These are phyloP conservation scores for Agrilus planipennis DNA, from an alignment of 1,140 invertebrate genomes.

Conservation along the genomic window DNA sequence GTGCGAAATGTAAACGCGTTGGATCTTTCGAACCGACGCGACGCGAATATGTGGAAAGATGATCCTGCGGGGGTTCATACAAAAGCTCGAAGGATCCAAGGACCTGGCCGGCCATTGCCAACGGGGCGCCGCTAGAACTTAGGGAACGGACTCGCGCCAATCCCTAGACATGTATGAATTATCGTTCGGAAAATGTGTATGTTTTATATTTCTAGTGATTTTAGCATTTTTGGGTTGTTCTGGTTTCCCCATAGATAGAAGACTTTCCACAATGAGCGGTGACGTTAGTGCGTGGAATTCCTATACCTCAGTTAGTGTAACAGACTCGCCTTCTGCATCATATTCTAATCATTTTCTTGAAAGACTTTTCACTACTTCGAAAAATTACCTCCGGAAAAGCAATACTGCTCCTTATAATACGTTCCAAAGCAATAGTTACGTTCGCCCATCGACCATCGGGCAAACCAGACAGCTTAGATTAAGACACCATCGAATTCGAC, in stretches of 20 bases:
- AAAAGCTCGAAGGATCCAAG: conserved; percentile 12
- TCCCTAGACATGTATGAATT: conserved; percentile 32
- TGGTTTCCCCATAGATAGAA: conserved; percentile 32
- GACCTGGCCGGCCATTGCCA: conserved; percentile 20
- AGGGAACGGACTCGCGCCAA: conserved; percentile 11
- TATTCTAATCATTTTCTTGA: conserved; percentile 9
- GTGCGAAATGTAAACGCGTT: no score
- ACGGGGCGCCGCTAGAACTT: conserved; percentile 12
- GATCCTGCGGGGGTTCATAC: conserved; percentile 14
- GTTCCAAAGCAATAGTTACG: conserved; percentile 1
- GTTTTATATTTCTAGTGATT: conserved; percentile 32
- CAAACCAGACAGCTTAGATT: conserved; percentile 5
- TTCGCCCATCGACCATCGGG: neutral
- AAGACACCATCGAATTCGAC: neutral
- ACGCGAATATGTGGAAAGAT: conserved; percentile 18
- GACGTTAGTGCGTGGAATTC: conserved; percentile 22
- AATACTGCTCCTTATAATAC: neutral
- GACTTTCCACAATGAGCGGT: conserved; percentile 23
- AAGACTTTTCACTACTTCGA: neutral
- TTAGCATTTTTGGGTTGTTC: conserved; percentile 32
- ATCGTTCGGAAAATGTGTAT: conserved; percentile 33
- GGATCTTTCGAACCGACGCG: conserved; percentile 5
- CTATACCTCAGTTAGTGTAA: conserved; percentile 18
- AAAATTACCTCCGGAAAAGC: neutral
- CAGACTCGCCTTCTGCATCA: no score